phyloP scores from a whole-genome alignment of 2,113 vertebrate species.

The Elephantulus edwardii region DNA sequence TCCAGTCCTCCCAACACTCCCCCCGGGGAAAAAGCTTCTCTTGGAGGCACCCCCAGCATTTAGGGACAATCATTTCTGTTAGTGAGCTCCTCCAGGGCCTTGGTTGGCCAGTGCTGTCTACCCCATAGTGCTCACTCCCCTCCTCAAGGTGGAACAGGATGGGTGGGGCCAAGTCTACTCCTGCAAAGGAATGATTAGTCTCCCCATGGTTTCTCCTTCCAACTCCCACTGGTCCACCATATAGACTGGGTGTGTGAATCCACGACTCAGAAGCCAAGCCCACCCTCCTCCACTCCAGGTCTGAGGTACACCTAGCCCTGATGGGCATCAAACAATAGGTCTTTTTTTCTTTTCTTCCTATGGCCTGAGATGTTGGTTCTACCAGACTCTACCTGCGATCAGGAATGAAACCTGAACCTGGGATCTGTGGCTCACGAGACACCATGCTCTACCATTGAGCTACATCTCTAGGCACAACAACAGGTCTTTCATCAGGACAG shows the following conservation, averaged over 20 bases:
- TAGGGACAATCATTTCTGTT: not conserved
- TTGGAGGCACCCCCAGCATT: too few species aligned
- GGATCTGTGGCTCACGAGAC: too few species aligned
- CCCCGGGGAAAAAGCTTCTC: not conserved
- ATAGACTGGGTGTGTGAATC: not conserved
- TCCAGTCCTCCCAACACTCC: not conserved
- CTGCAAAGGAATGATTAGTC: not conserved
- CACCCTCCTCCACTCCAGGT: not conserved
- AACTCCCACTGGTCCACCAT: not conserved
- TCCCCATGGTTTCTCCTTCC: not conserved
- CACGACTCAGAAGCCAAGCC: not conserved
- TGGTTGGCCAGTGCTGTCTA: not conserved
- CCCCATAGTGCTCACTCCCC: not conserved
- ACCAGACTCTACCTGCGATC: too few species aligned
- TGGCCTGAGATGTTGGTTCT: too few species aligned
- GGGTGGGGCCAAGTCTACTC: not conserved
- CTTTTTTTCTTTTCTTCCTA: too few species aligned
- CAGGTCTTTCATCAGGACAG: fast-evolving
- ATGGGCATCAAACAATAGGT: not conserved
- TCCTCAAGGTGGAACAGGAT: not conserved
- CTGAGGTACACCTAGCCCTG: not conserved
- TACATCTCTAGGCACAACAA: too few species aligned
- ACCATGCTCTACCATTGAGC: too few species aligned
- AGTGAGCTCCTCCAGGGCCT: not conserved
- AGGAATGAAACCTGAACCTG: too few species aligned